Conservation (phyloP, 2,113 vertebrate species). For the Tragelaphus buxtoni region DNA sequence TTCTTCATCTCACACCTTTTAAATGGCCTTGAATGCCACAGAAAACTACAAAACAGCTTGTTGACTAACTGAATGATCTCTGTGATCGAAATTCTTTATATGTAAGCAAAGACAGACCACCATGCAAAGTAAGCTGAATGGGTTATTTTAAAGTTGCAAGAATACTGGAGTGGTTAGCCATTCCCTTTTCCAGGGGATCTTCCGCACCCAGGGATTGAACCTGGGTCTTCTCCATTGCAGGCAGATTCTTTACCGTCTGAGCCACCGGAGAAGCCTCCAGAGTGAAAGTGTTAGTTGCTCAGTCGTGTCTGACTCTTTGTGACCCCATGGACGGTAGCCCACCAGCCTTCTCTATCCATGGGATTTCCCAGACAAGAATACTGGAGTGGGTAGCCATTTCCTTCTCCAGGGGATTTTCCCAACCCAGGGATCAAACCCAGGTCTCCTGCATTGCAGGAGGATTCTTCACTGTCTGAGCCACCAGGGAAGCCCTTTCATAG, state of each 20-base stretch:
- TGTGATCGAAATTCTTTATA: conserved; percentile 1
- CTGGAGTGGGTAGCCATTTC: background rate
- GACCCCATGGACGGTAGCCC: background rate
- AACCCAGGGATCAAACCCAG: background rate
- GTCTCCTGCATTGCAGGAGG: background rate
- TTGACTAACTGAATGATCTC: background rate
- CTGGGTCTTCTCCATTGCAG: background rate
- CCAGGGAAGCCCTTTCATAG: background rate
- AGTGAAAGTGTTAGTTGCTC: background rate
- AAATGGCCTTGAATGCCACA: background rate
- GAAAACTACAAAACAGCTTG: conserved; percentile 25
- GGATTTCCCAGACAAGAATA: background rate
- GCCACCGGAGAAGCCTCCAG: background rate
- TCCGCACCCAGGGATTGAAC: background rate
- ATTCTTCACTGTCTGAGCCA: background rate
- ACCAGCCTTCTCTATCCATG: background rate
- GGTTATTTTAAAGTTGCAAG: background rate
- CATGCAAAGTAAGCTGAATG: background rate
- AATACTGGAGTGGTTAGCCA: background rate
- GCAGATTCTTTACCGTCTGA: background rate
- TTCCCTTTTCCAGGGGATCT: background rate
- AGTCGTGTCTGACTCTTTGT: background rate
- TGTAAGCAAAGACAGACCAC: background rate
- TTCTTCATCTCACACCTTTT: background rate
- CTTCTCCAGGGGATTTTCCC: background rate